These are phyloP conservation scores for Agonopterix arenella DNA, from an alignment of 2,888 invertebrate species.

Conservation along the genomic window DNA sequence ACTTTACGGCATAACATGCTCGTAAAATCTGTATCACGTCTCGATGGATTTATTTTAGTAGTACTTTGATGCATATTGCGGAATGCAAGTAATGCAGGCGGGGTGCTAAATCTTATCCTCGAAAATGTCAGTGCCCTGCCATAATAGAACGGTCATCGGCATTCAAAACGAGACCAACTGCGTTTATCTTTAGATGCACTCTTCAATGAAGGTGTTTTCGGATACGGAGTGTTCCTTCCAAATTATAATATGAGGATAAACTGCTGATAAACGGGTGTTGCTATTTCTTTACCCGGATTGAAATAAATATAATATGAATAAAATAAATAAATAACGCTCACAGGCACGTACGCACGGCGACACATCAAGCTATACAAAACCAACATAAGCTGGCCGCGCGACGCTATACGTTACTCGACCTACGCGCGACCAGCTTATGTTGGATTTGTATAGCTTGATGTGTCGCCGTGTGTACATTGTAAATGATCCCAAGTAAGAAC, in stretches of 20 bases:
- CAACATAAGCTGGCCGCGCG: too few species aligned
- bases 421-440: too few species aligned
- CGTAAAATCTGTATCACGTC: not conserved
- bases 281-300: too few species aligned
- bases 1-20: not conserved
- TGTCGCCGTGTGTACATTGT: too few species aligned
- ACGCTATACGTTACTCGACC: too few species aligned
- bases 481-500: too few species aligned
- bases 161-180: constrained; percentile 38
- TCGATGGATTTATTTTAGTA: constrained; percentile 30
- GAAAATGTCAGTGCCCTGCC: constrained; percentile 63
- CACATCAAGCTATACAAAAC: too few species aligned
- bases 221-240: constrained; percentile 1
- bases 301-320: too few species aligned
- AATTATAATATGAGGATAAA: not conserved
- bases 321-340: too few species aligned
- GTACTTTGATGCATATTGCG: constrained; percentile 35
- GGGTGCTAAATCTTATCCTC: constrained; percentile 46
- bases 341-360: too few species aligned
- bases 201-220: constrained; percentile 21
- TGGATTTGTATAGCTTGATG: too few species aligned
- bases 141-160: constrained; percentile 60
- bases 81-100: constrained; percentile 46
- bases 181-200: constrained; percentile 40
- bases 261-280: too few species aligned